Base-by-base conservation (phyloP, 2,797 vertebrate genomes). In the Limnodromus scolopaceus region DNA sequence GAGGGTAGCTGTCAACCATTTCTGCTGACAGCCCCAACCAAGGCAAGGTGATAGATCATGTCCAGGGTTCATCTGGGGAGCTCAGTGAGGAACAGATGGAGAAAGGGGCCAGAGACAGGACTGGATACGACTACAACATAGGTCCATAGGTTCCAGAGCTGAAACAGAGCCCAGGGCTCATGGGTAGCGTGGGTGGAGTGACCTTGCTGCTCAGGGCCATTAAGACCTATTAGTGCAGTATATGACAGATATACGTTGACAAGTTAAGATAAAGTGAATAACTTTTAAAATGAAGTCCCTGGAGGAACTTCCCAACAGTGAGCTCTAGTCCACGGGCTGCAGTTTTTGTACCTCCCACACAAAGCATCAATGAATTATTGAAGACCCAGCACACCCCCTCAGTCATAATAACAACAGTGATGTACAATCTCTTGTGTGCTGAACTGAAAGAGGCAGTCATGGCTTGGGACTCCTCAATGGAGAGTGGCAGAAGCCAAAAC, bases 341-440 rank as follows among this genome's bases (percentile, higher is more conserved):
- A 60, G 48, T 51, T 75, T 83, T 86, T 78, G 36, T 68, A 32
- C 48, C 20, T 90, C 45, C 45, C 72, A 64, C 16, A 66, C 23
- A 77, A 83, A 88, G 30, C 27, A 75, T 27, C 57, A 60, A 9
- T 49, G 48, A 93, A 55, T 86, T 86, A 55, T 22, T 70, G 55
- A 55, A 87, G 46, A 72, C 43, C 18, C 38, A 75, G 39, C 55
- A 51, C 55, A 83, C 20, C 49, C 34, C 13, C 19, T 55, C 49
- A 64, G 66, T 63, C 71, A 41, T 61, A 92, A 85, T 25, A 78
- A 55, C 9, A 69, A 53, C 1, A 13, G 13, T 77, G 60, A 86
- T 19, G 25, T 32, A 54, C 15, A 63, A 34, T 65, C 23, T 64
- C 71, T 39, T 22, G 6, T 51, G 55, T 53, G 54, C 34, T 68